Evolutionary conservation across 1,140 invertebrate species (phyloP).

Genomic region (Vollenhovia emeryi): DNA sequence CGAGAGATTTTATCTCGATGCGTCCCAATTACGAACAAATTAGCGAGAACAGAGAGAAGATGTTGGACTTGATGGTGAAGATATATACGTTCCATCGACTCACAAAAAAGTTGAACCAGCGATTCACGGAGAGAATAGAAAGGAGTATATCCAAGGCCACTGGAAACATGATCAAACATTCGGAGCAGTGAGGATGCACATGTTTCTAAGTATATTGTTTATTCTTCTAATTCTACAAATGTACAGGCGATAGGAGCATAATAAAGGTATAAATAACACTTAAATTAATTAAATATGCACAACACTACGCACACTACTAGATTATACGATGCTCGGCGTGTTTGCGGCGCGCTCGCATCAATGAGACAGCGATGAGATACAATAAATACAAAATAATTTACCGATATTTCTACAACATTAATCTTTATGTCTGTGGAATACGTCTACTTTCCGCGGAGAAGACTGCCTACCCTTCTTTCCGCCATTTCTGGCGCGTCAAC

Average conservation of each 20-base stretch:
- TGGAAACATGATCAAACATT: slow-evolving; percentile 65
- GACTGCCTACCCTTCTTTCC: background rate
- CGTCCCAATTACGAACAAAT: slow-evolving; percentile 76
- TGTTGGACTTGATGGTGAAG: slow-evolving; percentile 63
- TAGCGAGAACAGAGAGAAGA: slow-evolving; percentile 67
- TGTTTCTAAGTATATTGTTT: slow-evolving; percentile 22
- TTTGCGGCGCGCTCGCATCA: background rate
- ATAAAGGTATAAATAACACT: slow-evolving; percentile 57
- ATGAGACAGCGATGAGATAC: background rate
- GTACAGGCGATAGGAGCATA: background rate
- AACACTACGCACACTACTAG: slow-evolving; percentile 10
- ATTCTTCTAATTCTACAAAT: slow-evolving; percentile 31
- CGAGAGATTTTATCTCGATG: slow-evolving; percentile 71
- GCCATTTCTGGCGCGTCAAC: slow-evolving; percentile 1
- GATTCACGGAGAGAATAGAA: slow-evolving; percentile 66
- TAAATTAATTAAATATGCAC: slow-evolving; percentile 46
- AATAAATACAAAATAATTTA: slow-evolving; percentile 55
- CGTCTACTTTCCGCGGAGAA: background rate
- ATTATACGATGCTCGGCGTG: slow-evolving; percentile 14
- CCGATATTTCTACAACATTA: slow-evolving; percentile 31
- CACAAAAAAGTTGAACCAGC: slow-evolving; percentile 61
- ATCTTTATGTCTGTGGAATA: slow-evolving; percentile 15
- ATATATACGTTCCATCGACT: slow-evolving; percentile 58
- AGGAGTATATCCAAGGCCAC: slow-evolving; percentile 55
- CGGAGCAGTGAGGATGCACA: slow-evolving; percentile 16